Conservation (phyloP, 2,113 vertebrate genomes). For the Terrapene triunguis region DNA sequence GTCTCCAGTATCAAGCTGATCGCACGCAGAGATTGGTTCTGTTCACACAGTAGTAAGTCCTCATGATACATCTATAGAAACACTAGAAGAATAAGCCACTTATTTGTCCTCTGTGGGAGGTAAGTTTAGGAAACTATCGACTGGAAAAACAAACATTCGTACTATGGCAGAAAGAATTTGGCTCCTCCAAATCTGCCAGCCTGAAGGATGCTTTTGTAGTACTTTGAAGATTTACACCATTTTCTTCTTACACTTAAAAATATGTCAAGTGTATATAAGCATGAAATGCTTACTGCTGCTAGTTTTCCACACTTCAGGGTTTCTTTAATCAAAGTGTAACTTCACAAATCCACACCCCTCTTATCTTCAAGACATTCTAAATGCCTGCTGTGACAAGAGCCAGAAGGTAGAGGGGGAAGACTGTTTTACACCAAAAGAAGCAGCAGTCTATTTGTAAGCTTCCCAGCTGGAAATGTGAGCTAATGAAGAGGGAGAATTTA, state of each 20-base stretch:
- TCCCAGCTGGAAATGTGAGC: constrained; percentile 56
- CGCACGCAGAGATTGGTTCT: rapidly evolving
- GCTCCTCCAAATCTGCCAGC: neutral
- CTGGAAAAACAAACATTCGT: constrained; percentile 37
- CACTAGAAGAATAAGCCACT: rapidly evolving
- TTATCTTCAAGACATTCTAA: constrained; percentile 49
- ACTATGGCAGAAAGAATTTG: constrained; percentile 39
- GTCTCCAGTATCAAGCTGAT: neutral
- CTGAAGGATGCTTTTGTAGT: constrained; percentile 17
- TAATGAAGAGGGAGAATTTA: neutral
- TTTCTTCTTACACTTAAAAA: constrained; percentile 3
- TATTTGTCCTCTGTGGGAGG: neutral
- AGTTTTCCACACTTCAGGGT: rapidly evolving
- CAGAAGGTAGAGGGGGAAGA: constrained; percentile 48
- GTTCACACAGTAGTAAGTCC: neutral
- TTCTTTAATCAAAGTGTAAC: constrained; percentile 34
- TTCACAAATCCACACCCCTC: constrained; percentile 40
- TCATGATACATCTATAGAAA: neutral
- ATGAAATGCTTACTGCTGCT: neutral
- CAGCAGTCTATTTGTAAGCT: constrained; percentile 67
- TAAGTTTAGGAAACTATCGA: constrained; percentile 26
- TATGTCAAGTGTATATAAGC: neutral
- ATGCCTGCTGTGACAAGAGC: constrained; percentile 44
- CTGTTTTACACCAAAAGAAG: constrained; percentile 63
- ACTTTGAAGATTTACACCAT: neutral